Conservation (phyloP, 2,113 vertebrate species). For the Chaetorhynchus papuensis region DNA sequence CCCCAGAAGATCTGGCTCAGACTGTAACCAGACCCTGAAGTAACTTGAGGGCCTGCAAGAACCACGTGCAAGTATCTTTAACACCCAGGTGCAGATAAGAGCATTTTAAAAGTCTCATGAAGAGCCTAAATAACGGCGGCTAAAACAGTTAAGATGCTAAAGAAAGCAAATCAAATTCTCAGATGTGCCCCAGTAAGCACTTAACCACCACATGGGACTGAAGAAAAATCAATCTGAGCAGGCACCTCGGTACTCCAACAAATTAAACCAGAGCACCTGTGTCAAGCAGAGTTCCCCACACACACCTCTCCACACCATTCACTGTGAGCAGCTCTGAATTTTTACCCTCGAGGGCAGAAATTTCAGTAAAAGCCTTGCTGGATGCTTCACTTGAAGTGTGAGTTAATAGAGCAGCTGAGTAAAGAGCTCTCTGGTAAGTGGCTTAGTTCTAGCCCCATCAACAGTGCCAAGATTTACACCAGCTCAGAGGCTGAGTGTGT, state of each 20-base stretch:
- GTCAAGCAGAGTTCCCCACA: background rate
- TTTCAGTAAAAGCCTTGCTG: background rate
- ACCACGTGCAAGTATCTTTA: background rate
- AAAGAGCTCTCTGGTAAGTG: constrained; percentile 13
- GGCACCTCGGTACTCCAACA: background rate
- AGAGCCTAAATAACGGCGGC: background rate
- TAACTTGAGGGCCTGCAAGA: background rate
- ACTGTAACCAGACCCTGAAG: background rate
- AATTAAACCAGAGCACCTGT: background rate
- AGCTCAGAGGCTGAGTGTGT: background rate
- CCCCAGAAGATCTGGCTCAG: background rate
- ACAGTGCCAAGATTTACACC: background rate
- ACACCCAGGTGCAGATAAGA: background rate
- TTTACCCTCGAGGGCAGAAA: background rate
- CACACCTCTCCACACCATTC: background rate
- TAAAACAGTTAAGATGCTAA: background rate
- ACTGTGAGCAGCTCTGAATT: background rate
- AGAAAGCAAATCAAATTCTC: background rate
- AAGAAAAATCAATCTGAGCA: background rate
- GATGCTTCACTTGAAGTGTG: background rate
- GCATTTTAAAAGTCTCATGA: background rate
- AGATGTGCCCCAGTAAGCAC: background rate
- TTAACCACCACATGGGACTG: background rate
- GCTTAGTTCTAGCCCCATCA: background rate
- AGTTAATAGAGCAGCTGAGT: background rate